phyloP scores from a whole-genome alignment of 1,140 invertebrate species.

The Camponotus pennsylvanicus region DNA sequence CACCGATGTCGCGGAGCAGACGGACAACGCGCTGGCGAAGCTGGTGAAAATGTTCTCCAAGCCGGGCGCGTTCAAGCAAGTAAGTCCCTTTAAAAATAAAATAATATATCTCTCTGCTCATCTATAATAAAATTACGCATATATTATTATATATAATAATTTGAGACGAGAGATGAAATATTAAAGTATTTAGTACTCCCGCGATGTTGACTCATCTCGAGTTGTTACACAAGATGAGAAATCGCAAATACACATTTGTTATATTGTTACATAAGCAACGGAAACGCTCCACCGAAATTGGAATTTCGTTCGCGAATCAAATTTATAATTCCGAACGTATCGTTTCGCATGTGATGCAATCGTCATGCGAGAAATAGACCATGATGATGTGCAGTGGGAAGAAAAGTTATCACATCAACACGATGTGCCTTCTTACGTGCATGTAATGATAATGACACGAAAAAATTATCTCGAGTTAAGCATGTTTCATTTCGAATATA shows the following conservation, averaged over 20 bases:
- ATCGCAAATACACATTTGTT: too few relatives aligned
- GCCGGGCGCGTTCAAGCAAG: constrained; percentile 84
- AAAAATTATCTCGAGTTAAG: not conserved
- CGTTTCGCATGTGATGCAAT: constrained; percentile 21
- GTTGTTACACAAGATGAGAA: not conserved
- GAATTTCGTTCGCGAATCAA: not conserved
- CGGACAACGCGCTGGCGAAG: constrained; percentile 82
- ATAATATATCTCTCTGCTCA: too few relatives aligned
- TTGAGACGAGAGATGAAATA: not conserved
- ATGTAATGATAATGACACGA: not conserved
- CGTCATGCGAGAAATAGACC: not conserved
- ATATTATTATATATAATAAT: not conserved
- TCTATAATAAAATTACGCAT: too few relatives aligned
- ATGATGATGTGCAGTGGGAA: not conserved
- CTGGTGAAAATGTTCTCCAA: constrained; percentile 84
- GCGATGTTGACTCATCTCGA: too few relatives aligned
- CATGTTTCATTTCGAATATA: not conserved
- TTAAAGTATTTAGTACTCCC: too few relatives aligned
- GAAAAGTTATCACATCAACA: not conserved
- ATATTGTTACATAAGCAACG: too few relatives aligned
- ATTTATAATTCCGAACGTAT: constrained; percentile 29
- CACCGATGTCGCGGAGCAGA: constrained; percentile 64
- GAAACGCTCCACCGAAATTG: not conserved
- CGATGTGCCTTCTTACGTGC: not conserved
- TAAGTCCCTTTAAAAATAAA: constrained; percentile 50